Evolutionary conservation across 2,888 invertebrate species (phyloP).

Genomic region (Rhogogaster chlorosoma): DNA sequence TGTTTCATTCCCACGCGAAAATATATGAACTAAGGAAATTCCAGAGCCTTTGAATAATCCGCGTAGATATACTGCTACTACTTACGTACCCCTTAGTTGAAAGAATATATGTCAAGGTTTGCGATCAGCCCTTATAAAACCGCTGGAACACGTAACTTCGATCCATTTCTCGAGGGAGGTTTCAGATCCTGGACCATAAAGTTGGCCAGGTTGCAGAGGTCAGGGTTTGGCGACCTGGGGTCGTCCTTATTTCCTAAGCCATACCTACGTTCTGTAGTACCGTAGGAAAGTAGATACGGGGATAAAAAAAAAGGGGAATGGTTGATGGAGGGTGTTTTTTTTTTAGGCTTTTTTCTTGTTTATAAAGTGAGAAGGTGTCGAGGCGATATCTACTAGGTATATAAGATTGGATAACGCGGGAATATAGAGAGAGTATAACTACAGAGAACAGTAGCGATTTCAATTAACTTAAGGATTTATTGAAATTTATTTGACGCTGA

Average conservation of each 20-base stretch:
- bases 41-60: background rate
- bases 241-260: background rate
- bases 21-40: background rate
- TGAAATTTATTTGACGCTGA: background rate
- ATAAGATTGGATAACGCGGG: background rate
- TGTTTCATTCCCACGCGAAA: background rate
- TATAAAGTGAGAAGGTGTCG: background rate
- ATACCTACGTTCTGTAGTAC: background rate
- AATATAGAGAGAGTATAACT: too few relatives aligned
- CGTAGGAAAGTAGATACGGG: background rate
- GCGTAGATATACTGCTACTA: background rate
- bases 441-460: too few relatives aligned
- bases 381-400: background rate
- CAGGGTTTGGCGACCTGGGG: slow-evolving; percentile 5
- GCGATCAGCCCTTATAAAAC: slow-evolving; percentile 2
- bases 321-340: background rate
- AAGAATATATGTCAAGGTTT: slow-evolving; percentile 4
- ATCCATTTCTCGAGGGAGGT: slow-evolving; percentile 1
- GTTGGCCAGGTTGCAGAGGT: background rate
- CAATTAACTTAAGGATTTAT: background rate
- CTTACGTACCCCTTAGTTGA: background rate
- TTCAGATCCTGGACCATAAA: slow-evolving; percentile 5
- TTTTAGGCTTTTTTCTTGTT: background rate
- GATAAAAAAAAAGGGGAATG: background rate
- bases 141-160: background rate